Evolutionary conservation across 2,797 vertebrate species (phyloP), one percentile per base, ranked within the genome.

Genomic region (Melanotaenia pygmaea): DNA sequence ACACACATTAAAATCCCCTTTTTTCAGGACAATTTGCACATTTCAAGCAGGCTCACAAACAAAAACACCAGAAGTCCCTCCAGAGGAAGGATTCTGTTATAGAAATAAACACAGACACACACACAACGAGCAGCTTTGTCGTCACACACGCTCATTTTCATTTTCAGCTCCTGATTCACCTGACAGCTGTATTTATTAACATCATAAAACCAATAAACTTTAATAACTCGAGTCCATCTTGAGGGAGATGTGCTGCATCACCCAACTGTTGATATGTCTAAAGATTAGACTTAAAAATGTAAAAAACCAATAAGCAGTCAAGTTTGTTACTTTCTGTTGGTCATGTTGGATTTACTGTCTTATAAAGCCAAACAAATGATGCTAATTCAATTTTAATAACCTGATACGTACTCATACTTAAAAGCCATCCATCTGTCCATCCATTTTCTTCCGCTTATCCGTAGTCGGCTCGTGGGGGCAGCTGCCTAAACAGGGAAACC

Each of bases 201-300:
- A 38, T 74, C 66, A 59, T 24, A 56, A 70, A 74, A 66, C 4
- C 9, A 85, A 88, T 58, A 87, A 86, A 83, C 78, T 47, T 2
- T 0, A 18, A 35, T 14, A 38, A 24, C 12, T 50, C n/a, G 47
- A 20, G 20, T n/a, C 43, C 43, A 6, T 45, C 18, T 18, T 7
- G 18, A 2, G 1, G 2, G 45, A 67, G 51, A 60, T 13, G 64
- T 6, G 26, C 53, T 16, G 53, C 53, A 32, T 28, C 26, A 6
- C 53, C 0, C 2, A 38, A 14, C 37, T 38, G 10, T 14, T 40
- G 1, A 3, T 2, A 40, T 1, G 38, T 40, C 11, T 13, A 12
- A 14, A 40, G 11, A 14, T 40, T 40, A 40, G 11, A 40, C 9
- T 9, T 14, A 43, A 43, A 43, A 43, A 16, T 9, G 12, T 38